A percentile compares a stretch with the other conserved stretches of the same genome.
phyloP scores from a whole-genome alignment of 2,888 invertebrate genomes.

The Yponomeuta plumbellus region DNA sequence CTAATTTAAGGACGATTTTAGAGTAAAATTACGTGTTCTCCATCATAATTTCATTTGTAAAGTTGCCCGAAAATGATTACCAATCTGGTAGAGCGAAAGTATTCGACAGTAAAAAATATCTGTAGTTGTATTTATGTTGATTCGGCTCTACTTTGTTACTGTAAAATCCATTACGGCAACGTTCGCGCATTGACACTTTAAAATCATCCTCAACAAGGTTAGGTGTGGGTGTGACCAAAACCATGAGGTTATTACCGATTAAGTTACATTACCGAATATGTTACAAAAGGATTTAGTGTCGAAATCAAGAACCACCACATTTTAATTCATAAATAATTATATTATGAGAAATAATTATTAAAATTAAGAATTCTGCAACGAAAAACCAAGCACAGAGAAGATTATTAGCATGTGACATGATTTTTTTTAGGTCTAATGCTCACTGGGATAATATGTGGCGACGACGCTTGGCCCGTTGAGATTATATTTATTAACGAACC shows the following conservation, averaged over 20 bases:
- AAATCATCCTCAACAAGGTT: not conserved
- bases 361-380: not conserved
- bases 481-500: slow-evolving; percentile 72
- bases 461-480: slow-evolving; percentile 69
- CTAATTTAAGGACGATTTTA: not conserved
- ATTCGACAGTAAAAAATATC: no score
- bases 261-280: not conserved
- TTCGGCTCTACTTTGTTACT: no score
- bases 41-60: not conserved
- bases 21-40: not conserved
- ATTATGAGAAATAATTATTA: not conserved
- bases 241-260: not conserved
- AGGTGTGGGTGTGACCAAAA: not conserved
- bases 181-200: not conserved
- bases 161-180: no score
- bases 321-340: not conserved
- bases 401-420: slow-evolving; percentile 8
- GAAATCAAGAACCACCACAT: not conserved
- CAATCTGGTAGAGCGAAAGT: no score
- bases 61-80: not conserved
- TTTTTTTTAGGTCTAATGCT: slow-evolving; percentile 40
- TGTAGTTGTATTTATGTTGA: no score
- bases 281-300: not conserved
- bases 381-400: not conserved
- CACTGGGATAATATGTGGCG: slow-evolving; percentile 68